phyloP scores from a whole-genome alignment of 2,888 invertebrate genomes.

The Sarcophaga variegata region DNA sequence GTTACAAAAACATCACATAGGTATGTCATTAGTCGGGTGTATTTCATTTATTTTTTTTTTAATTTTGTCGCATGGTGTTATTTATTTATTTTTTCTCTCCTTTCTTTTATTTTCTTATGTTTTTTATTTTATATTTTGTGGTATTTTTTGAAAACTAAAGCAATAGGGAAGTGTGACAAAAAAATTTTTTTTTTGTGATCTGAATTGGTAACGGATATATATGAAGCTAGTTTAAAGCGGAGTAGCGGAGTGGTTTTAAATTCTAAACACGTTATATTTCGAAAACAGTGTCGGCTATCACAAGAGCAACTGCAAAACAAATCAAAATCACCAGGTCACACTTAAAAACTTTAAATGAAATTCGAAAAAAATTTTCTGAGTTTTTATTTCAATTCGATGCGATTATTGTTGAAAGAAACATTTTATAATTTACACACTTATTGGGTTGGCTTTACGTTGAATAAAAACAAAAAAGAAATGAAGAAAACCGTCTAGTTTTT shows the following conservation, averaged over 20 bases:
- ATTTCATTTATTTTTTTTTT: too few species aligned
- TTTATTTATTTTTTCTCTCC: constrained; percentile 19
- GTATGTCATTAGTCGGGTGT: too few species aligned
- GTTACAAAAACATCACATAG: too few species aligned
- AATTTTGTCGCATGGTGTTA: neutral
- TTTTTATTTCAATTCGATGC: neutral
- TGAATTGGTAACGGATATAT: constrained; percentile 26
- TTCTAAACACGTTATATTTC: constrained; percentile 63
- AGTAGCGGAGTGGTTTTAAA: constrained; percentile 47
- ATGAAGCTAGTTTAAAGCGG: neutral
- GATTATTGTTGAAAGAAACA: neutral
- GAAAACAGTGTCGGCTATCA: constrained; percentile 52
- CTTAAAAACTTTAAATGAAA: constrained; percentile 22
- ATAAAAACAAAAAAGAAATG: too few species aligned
- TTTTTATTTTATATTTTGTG: neutral
- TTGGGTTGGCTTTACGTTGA: neutral
- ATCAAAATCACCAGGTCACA: constrained; percentile 29
- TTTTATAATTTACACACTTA: neutral
- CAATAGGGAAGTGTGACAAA: constrained; percentile 42
- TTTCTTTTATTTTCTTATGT: constrained; percentile 21
- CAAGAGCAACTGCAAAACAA: neutral
- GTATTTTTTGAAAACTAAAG: constrained; percentile 43
- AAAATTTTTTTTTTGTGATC: constrained; percentile 31
- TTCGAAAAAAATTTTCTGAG: constrained; percentile 19
- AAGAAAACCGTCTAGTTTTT: neutral